Conservation (phyloP, 2,797 vertebrate genomes). For the Chaunax sp. region DNA sequence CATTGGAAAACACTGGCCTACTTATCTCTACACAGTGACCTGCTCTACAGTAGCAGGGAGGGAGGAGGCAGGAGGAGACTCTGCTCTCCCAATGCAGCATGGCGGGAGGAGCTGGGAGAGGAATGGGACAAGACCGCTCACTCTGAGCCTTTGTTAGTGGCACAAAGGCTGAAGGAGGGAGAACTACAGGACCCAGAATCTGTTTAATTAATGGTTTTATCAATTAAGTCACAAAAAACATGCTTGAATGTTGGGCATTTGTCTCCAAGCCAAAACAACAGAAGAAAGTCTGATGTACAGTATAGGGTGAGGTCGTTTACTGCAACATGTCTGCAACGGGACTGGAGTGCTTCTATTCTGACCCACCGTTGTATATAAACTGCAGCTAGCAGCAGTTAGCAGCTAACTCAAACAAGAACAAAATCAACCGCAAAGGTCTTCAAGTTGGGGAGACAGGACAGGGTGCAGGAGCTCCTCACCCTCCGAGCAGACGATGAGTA, state of each 20-base stretch:
- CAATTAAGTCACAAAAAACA: not conserved
- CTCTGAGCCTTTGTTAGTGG: slow-evolving; percentile 36
- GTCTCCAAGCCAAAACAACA: not conserved
- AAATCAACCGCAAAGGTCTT: too few species aligned
- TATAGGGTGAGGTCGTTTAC: not conserved
- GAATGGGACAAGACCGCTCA: slow-evolving; percentile 46
- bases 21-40: slow-evolving; percentile 79
- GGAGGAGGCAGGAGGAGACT: slow-evolving; percentile 32
- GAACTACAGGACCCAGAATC: not conserved
- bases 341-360: too few species aligned
- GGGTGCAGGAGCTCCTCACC: too few species aligned
- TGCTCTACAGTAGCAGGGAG: slow-evolving; percentile 70
- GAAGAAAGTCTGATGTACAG: not conserved
- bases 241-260: not conserved
- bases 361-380: too few species aligned
- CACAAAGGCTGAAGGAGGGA: not conserved
- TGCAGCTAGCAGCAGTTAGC: too few species aligned
- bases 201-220: not conserved
- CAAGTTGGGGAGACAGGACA: too few species aligned
- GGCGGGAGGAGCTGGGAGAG: slow-evolving; percentile 43
- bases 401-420: too few species aligned
- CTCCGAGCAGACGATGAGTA: too few species aligned
- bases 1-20: slow-evolving; percentile 78
- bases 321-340: not conserved
- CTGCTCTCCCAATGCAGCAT: slow-evolving; percentile 59